Conservation (phyloP, 2,888 invertebrate species). For the Apamea anceps region DNA sequence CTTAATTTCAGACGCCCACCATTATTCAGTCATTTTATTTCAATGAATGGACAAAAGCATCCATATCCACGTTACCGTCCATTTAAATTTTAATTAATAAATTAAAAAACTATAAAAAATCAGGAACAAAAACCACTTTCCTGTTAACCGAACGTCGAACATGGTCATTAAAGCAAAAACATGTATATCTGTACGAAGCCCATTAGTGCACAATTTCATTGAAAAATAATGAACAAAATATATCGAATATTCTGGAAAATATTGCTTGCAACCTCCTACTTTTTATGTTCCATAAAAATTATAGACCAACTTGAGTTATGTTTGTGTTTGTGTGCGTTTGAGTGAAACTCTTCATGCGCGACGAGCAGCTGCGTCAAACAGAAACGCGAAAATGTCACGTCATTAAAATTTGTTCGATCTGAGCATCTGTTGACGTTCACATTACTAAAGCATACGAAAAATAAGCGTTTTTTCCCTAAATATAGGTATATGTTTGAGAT, state of each 20-base stretch:
- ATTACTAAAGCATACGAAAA: not conserved
- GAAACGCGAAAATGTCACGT: conserved; percentile 13
- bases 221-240: conserved; percentile 52
- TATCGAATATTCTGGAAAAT: conserved; percentile 40
- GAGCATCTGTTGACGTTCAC: not conserved
- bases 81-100: conserved; percentile 12
- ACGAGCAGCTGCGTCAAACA: not conserved
- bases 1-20: not conserved
- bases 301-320: not conserved
- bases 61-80: not conserved
- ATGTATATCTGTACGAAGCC: conserved; percentile 14
- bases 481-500: not conserved
- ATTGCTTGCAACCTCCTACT: conserved; percentile 13
- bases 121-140: conserved; percentile 38
- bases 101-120: not conserved
- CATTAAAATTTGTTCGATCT: conserved; percentile 25
- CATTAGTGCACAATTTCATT: conserved; percentile 47
- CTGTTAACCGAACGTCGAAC: conserved; percentile 15
- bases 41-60: not conserved
- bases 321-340: conserved; percentile 4
- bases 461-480: not conserved
- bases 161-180: conserved; percentile 43
- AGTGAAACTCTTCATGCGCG: conserved; percentile 9
- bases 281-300: conserved; percentile 34
- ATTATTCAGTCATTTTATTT: not conserved